Conservation (phyloP, 2,888 invertebrate species). For the Barypeithes pellucidus region DNA sequence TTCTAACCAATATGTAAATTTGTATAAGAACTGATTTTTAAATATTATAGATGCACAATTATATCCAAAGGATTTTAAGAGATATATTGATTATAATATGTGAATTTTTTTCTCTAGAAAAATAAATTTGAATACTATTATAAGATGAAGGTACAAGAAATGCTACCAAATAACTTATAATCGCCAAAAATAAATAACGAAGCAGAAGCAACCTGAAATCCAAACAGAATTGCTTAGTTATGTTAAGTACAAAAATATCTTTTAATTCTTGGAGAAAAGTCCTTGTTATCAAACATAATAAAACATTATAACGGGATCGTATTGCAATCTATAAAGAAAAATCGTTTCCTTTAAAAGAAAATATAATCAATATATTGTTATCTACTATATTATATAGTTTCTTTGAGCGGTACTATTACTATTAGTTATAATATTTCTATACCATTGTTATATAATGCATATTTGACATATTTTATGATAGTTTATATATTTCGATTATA, state of each 20-base stretch:
- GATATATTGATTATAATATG: slow-evolving; percentile 13
- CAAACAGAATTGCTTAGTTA: no score
- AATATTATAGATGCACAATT: slow-evolving; percentile 10
- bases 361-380: slow-evolving; percentile 23
- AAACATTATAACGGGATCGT: no score
- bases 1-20: background rate
- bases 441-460: slow-evolving; percentile 53
- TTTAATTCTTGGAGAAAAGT: no score
- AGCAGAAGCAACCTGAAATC: no score
- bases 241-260: no score
- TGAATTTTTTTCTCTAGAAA: no score
- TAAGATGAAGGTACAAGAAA: no score
- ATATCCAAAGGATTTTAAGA: slow-evolving; percentile 13
- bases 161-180: no score
- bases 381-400: background rate
- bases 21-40: slow-evolving; percentile 3
- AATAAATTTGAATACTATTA: no score
- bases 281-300: no score
- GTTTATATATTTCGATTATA: slow-evolving; percentile 41
- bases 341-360: background rate
- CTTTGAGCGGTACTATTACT: slow-evolving; percentile 19
- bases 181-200: no score
- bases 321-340: background rate
- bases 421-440: slow-evolving; percentile 49
- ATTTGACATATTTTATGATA: slow-evolving; percentile 44